A percentile compares a stretch with the other conserved stretches of the same genome.
Evolutionary conservation across 1,140 invertebrate genomes (phyloP).

Genomic region (Rhopalosiphum padi): DNA sequence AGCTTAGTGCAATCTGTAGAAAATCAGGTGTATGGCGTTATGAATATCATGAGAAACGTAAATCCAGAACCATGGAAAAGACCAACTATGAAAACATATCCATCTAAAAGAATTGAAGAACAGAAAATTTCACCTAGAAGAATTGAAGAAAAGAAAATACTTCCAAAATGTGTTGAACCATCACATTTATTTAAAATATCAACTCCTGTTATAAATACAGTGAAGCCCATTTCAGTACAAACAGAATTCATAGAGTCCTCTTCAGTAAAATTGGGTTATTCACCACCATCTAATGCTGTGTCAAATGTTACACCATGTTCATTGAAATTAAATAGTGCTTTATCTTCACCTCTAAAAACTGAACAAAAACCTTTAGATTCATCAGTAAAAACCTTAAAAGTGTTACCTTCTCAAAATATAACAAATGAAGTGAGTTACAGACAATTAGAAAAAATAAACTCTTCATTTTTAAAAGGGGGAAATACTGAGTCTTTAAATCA

Average conservation of each 20-base stretch:
- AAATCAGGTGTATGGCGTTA: constrained; percentile 35
- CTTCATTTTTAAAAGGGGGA: neutral
- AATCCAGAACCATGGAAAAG: constrained; percentile 55
- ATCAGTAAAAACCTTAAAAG: constrained; percentile 10
- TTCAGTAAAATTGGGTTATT: neutral
- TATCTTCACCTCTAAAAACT: neutral
- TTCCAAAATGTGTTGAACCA: constrained; percentile 33
- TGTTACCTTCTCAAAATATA: neutral
- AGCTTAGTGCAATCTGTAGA: constrained; percentile 39
- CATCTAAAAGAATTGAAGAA: constrained; percentile 54
- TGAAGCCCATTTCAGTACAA: neutral
- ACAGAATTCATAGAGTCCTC: neutral
- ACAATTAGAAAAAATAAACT: neutral
- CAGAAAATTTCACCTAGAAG: constrained; percentile 27
- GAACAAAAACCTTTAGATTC: neutral
- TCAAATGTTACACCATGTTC: neutral
- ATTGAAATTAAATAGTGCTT: neutral
- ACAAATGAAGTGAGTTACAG: neutral
- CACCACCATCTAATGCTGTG: neutral
- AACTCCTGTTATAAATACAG: neutral
- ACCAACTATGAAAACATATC: constrained; percentile 49
- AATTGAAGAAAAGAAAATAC: constrained; percentile 53
- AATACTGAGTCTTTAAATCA: neutral
- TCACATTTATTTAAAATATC: neutral
- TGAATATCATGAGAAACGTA: constrained; percentile 49